Conservation (phyloP, 2,888 invertebrate species). For the Dorcus parallelipipedus region DNA sequence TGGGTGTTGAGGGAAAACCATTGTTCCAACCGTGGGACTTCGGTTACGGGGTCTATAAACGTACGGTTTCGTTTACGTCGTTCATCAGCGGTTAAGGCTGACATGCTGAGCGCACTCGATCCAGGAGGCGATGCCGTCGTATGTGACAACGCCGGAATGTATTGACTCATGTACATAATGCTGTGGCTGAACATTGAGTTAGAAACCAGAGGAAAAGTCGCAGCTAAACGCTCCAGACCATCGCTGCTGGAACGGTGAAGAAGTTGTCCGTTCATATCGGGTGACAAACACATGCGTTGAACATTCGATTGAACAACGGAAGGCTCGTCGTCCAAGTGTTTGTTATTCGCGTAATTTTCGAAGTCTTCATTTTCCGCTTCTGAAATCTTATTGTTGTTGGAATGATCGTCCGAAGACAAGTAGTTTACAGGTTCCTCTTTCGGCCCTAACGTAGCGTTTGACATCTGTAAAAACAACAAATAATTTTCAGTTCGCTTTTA, state of each 20-base stretch:
- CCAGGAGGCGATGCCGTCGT: slow-evolving; percentile 55
- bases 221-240: slow-evolving; percentile 47
- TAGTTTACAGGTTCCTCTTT: slow-evolving; percentile 45
- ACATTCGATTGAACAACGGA: slow-evolving; percentile 28
- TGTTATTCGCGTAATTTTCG: slow-evolving; percentile 34
- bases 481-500: too few relatives aligned
- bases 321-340: slow-evolving; percentile 16
- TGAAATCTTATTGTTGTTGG: slow-evolving; percentile 55
- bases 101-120: slow-evolving; percentile 57
- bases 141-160: slow-evolving; percentile 62
- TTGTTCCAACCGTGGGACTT: slow-evolving; percentile 89
- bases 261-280: slow-evolving; percentile 38
- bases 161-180: slow-evolving; percentile 90
- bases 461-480: slow-evolving; percentile 35
- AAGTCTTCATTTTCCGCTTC: slow-evolving; percentile 57
- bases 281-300: slow-evolving; percentile 39
- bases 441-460: slow-evolving; percentile 35
- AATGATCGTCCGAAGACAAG: slow-evolving; percentile 53
- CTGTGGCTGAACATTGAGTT: slow-evolving; percentile 87
- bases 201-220: slow-evolving; percentile 74
- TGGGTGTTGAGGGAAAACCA: slow-evolving; percentile 99
- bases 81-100: slow-evolving; percentile 73
- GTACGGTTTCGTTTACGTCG: slow-evolving; percentile 93
- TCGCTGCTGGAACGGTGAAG: slow-evolving; percentile 40
- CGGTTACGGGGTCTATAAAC: slow-evolving; percentile 98